Base-by-base conservation (phyloP, 2,113 vertebrate genomes). In the Zosterops lateralis region DNA sequence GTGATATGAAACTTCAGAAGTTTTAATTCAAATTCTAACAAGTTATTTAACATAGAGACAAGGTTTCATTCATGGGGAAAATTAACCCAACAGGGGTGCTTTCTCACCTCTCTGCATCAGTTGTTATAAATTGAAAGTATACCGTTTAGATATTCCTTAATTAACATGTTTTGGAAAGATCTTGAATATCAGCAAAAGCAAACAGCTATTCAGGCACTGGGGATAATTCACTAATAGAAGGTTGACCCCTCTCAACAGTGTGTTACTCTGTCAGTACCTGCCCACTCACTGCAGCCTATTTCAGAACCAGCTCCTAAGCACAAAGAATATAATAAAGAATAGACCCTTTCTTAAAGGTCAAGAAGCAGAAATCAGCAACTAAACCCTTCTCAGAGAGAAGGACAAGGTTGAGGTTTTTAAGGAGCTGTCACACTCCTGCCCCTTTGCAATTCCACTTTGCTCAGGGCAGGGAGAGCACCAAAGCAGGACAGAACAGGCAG, bases 11-110 rank as follows among this genome's bases (percentile, higher is more conserved):
- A 94, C 87, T 83, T 74, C 60, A 31, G 36, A 93, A 95, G 79
- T 90, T 91, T 92, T 83, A 91, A 83, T 80, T 67, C 56, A 45
- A 93, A 91, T 67, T 44, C 87, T 77, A 91, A 77, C 87, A 95
- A 96, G 93, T 94, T 86, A 96, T 95, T 97, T 95, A 95, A 94
- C 85, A 95, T 71, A 92, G 84, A 95, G 95, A 95, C 91, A 97
- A 95, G 93, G 60, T 88, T 95, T 94, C 87, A 88, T 84, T 95
- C 93, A 94, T 68, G 93, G 48, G 40, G 95, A 95, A 95, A 96
- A 95, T 95, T 91, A 95, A 91, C 12, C 6, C 82, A 86, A 88
- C 65, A 64, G 72, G 74, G 68, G 40, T 88, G 72, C 75, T 53
- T 91, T 90, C 93, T 91, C 90, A 80, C 82, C 72, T 97, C 82